Conservation (phyloP, 2,888 invertebrate genomes). For the Drosophila fulvimacula region DNA sequence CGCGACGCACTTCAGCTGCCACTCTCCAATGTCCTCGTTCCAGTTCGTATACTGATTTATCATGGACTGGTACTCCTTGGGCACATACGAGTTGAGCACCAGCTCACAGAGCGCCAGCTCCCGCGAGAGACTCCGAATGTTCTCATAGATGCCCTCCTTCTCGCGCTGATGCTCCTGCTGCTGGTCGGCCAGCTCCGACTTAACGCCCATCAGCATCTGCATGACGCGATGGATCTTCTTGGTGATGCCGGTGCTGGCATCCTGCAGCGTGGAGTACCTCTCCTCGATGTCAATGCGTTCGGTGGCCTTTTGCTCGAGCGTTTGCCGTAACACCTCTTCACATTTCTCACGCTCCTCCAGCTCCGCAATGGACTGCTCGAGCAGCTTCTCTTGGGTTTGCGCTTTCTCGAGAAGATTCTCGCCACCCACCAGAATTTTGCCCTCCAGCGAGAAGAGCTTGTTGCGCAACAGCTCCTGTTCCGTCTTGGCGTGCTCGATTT, state of each 20-base stretch:
- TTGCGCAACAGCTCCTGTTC: slow-evolving; percentile 94
- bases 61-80: slow-evolving; percentile 95
- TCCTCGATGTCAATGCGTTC: slow-evolving; percentile 97
- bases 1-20: slow-evolving; percentile 98
- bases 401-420: slow-evolving; percentile 99
- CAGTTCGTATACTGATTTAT: slow-evolving; percentile 97
- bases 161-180: slow-evolving; percentile 98
- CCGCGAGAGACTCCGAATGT: slow-evolving; percentile 94
- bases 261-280: slow-evolving; percentile 96
- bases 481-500: slow-evolving; percentile 90
- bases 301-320: slow-evolving; percentile 95
- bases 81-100: slow-evolving; percentile 96
- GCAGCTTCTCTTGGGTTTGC: slow-evolving; percentile 94
- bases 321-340: slow-evolving; percentile 92
- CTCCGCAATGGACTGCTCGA: slow-evolving; percentile 94
- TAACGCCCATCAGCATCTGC: slow-evolving; percentile 93
- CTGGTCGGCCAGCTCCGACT: slow-evolving; percentile 93
- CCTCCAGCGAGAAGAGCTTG: slow-evolving; percentile 95
- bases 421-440: slow-evolving; percentile 98
- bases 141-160: slow-evolving; percentile 97
- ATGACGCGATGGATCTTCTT: slow-evolving; percentile 96
- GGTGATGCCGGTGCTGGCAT: slow-evolving; percentile 96
- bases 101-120: slow-evolving; percentile 96
- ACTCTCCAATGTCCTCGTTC: slow-evolving; percentile 99
- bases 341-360: slow-evolving; percentile 91